These are phyloP conservation scores for Aepyceros melampus DNA, from an alignment of 2,113 vertebrate species.

Conservation along the genomic window DNA sequence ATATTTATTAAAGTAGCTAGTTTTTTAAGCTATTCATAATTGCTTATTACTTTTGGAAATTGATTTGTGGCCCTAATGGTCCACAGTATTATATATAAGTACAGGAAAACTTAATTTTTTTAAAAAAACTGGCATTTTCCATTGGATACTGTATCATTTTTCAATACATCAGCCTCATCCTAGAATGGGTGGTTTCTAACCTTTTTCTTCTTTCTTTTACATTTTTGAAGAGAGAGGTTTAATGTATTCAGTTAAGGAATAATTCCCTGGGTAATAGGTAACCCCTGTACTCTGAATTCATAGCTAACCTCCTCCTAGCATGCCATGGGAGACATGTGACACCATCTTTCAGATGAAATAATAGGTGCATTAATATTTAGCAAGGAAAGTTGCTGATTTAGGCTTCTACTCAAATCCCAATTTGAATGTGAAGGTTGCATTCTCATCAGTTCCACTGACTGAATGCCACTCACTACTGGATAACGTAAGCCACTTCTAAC, in stretches of 20 bases:
- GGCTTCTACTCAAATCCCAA: background rate
- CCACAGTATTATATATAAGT: background rate
- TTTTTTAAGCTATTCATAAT: background rate
- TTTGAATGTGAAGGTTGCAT: background rate
- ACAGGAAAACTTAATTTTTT: background rate
- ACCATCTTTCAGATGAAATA: conserved; percentile 1
- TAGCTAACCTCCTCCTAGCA: background rate
- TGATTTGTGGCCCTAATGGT: background rate
- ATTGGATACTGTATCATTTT: background rate
- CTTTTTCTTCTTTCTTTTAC: background rate
- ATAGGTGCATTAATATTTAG: background rate
- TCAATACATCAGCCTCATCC: background rate
- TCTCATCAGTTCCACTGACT: background rate
- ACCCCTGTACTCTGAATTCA: background rate
- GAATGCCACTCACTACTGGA: background rate
- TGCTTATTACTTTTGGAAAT: background rate
- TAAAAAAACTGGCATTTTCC: background rate
- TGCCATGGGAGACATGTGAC: background rate
- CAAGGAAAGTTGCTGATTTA: background rate
- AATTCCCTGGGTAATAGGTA: background rate
- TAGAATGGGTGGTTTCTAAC: background rate
- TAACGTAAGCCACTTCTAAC: background rate
- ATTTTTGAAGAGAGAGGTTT: background rate
- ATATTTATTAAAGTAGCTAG: background rate
- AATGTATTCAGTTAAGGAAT: background rate